Percentiles rank a stretch among this genome's conserved stretches.
These are phyloP conservation scores for Otolemur crassicaudatus DNA, from an alignment of 2,797 vertebrate genomes.

Conservation along the genomic window DNA sequence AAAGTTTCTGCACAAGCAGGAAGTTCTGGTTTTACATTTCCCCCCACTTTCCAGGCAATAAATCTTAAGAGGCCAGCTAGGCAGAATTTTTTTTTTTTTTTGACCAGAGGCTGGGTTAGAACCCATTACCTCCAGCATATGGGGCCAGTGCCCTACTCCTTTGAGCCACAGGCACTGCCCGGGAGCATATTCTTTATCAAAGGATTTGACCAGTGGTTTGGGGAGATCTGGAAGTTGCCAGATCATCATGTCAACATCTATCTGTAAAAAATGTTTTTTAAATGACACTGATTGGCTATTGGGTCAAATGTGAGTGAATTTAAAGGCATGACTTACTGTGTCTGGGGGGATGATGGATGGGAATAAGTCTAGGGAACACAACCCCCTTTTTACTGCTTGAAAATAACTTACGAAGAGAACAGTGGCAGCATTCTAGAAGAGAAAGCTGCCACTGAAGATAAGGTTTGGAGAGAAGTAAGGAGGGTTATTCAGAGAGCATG, in stretches of 20 bases:
- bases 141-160: no score
- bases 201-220: not conserved
- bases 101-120: no score
- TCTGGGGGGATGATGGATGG: not conserved
- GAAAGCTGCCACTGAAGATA: not conserved
- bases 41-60: not conserved
- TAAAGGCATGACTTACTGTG: not conserved
- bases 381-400: not conserved
- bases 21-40: not conserved
- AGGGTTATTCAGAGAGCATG: not conserved
- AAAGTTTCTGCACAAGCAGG: not conserved
- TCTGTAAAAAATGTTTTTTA: not conserved
- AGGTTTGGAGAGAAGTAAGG: not conserved
- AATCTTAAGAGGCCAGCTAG: not conserved
- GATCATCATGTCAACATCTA: not conserved
- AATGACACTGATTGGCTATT: not conserved
- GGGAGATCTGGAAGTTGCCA: not conserved
- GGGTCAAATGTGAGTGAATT: not conserved
- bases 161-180: no score
- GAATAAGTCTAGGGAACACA: not conserved
- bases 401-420: not conserved
- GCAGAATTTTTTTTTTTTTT: not conserved
- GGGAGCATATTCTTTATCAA: not conserved
- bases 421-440: not conserved
- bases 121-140: no score